Evolutionary conservation across 2,113 vertebrate genomes (phyloP), one percentile per base, ranked within the genome.

Genomic region (Bos indicus): DNA sequence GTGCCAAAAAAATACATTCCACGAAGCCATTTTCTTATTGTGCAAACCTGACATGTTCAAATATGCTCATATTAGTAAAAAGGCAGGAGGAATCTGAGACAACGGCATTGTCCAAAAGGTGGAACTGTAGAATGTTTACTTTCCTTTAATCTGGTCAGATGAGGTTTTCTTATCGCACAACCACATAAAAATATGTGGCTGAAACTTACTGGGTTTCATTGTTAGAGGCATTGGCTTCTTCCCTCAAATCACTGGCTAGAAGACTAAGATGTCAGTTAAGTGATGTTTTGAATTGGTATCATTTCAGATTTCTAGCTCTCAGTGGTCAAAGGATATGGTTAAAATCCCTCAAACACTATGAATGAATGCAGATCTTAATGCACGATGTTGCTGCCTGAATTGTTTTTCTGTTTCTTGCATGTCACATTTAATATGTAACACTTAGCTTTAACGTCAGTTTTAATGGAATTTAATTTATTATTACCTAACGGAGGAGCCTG

Each of bases 381-480:
- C 99, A 99, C 99, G 99, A 97, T 98, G 96, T 99, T 98, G 98
- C 99, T 99, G 98, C 99, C 99, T 98, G 98, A 98, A 98, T 98
- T 98, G 98, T 98, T 98, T 96, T 95, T 98, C 97, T 98, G 98
- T 99, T 99, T 98, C 98, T 98, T 99, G 99, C 99, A 99, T 99
- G 99, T 99, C 99, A 98, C 98, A 98, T 99, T 98, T 98, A 99
- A 98, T 98, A 99, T 98, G 98, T 97, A 99, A 99, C 99, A 99
- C 99, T 99, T 99, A 99, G 99, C 98, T 99, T 99, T 99, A 99
- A 98, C 99, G 99, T 99, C 36, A 88, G 98, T 99, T 99, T 99
- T 99, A 99, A 98, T 99, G 99, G 98, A 96, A 98, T 99, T 99
- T 99, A 99, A 99, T 99, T 99, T 99, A 99, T 99, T 99, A 99